Evolutionary conservation across 1,140 invertebrate species (phyloP), one percentile per base, ranked within the genome.

Genomic region (Drosophila ironensis): DNA sequence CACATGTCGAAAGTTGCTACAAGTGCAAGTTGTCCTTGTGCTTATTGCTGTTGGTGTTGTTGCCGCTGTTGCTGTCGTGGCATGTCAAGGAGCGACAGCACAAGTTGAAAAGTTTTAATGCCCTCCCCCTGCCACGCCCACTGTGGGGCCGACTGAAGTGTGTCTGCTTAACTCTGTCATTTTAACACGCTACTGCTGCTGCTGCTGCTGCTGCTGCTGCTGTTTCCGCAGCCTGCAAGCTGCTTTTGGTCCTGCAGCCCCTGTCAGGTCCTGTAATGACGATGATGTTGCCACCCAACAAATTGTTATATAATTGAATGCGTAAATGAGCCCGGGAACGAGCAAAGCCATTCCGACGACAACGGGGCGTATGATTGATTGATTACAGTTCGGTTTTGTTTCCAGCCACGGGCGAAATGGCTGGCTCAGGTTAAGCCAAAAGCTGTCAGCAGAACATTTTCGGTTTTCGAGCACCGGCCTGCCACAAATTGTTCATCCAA

Each of bases 91-190:
- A n/a, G n/a, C n/a, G n/a, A n/a, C 71, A 50, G 71, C 61, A 59
- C 68, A 50, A 59, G 74, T 63, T 80, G 80, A 72, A 75, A 86
- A 86, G 42, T 86, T 84, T 84, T 86, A 73, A 86, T 73, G 80
- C 25, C 52, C 5, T 25, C 54, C 33, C 33, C 14, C 14, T 17
- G 5, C 12, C 33, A 14, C 35, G 3, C 8, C 48, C 25, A 8
- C 3, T n/a, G 11, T 5, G 22, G 42, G 38, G 51, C 52, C 52
- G 53, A 27, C 63, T 60, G 54, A 73, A 80, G 70, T 76, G 52
- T 52, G 64, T 35, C 70, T 64, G 66, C 77, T 84, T 72, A 67
- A 82, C 72, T 84, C 51, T 70, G 47, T 64, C 81, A 86, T 72
- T 72, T 86, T 67, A 72, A 61, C 71, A 70, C 35, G 70, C 56